These are phyloP conservation scores for Campoletis raptor DNA, from an alignment of 2,888 invertebrate genomes.

Conservation along the genomic window DNA sequence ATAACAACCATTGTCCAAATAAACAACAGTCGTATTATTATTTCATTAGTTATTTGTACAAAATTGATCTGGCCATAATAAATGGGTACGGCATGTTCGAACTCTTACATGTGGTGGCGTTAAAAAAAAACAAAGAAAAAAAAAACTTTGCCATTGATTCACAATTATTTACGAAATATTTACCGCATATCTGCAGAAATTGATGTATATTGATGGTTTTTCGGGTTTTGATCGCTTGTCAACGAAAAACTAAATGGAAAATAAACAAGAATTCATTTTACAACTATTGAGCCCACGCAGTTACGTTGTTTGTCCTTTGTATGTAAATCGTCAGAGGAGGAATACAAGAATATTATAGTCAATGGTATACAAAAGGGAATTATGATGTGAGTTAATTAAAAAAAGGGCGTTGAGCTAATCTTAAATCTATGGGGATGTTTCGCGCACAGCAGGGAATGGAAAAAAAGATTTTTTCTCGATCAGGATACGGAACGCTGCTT, in stretches of 20 bases:
- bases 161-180: constrained; percentile 42
- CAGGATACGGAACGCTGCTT: constrained; percentile 6
- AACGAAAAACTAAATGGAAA: constrained; percentile 23
- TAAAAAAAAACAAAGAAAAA: constrained; percentile 30
- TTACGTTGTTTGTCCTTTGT: constrained; percentile 67
- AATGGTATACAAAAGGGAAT: constrained; percentile 78
- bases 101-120: constrained; percentile 21
- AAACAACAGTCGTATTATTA: constrained; percentile 36
- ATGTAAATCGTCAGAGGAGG: constrained; percentile 73
- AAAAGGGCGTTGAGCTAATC: constrained; percentile 79
- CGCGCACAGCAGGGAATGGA: not conserved
- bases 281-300: constrained; percentile 65
- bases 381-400: constrained; percentile 76
- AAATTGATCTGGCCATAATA: constrained; percentile 75
- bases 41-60: constrained; percentile 76
- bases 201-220: constrained; percentile 17
- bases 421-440: constrained; percentile 74
- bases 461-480: not conserved
- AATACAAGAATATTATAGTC: constrained; percentile 74
- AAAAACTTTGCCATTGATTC: constrained; percentile 28
- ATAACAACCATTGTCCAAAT: constrained; percentile 48
- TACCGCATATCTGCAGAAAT: constrained; percentile 7
- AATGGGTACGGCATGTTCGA: constrained; percentile 65
- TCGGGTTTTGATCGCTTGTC: constrained; percentile 7
- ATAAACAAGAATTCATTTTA: constrained; percentile 41